Base-by-base conservation (phyloP, 2,113 vertebrate genomes). In the Takifugu bimaculatus region DNA sequence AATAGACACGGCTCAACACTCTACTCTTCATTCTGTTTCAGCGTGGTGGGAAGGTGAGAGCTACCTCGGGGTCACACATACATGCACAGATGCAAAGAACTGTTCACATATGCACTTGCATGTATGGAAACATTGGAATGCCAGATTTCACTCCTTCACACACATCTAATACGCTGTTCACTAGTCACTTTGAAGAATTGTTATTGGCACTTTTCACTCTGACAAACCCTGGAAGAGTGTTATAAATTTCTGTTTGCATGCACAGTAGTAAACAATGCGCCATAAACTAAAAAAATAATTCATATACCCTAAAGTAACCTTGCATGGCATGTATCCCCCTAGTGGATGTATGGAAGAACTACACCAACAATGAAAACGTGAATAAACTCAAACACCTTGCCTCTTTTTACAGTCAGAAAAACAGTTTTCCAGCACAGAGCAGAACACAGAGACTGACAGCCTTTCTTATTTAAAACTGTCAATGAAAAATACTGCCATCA, bases 1-100 rank as follows among this genome's bases (percentile, higher is more conserved):
- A 88, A 87, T 86, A 84, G 88, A 81, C 76, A 84, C 68, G 74
- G 75, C 60, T 74, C 83, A 82, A 71, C 75, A 78, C 68, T 73
- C 82, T 80, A 78, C 68, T 73, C 82, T 80, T 79, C 49, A 81
- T 78, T 87, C 75, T 68, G 66, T 73, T 64, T 63, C 60, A 1
- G 63, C 75, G 60, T 63, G 12, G 59, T 51, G 59, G 63, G 64
- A 68, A 83, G 80, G 79, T 81, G 63, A 80, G 57, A 25, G 52
- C 62, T 70, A 57, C 61, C 65, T 26, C 49, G 5, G 27, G 48
- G 53, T 27, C 57, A 74, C 62, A 74, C 62, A 13, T 54, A 57
- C 43, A 78, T 44, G 50, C 53, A 65, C 66, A 58, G 49, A 67
- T 39, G 35, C 35, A 39, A 39, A 10, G 7, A 39, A 39, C 7